Base-by-base conservation (phyloP, 2,888 invertebrate genomes). In the Netelia melanura region DNA sequence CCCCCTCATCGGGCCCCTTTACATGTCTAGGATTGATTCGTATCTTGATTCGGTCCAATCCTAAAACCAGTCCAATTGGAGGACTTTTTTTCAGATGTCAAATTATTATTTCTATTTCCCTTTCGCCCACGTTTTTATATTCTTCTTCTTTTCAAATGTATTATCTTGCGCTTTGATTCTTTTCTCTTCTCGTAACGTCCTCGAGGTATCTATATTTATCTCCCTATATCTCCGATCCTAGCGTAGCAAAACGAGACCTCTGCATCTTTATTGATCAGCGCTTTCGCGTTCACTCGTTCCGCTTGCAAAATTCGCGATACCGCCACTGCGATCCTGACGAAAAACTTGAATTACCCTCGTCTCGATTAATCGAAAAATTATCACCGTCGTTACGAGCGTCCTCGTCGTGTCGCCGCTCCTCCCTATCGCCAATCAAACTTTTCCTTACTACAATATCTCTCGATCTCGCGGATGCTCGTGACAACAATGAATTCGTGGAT, bases 1-100 rank as follows among this genome's bases (percentile, higher is more conserved):
- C 90, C 90, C 90, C 86, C 80, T 77, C 17, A 44, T 48, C 86
- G 88, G 89, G 87, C 88, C 90, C 87, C 89, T 65, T 87, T 89
- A 90, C 90, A 90, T 90, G 86, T 89, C 90, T 71, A 74, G 70
- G 80, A 71, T 11, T 9, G 14, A 48, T 48, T 48, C 48, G 14
- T 11, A 48, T 48, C 14, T 11, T 10, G 11, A 6, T 48, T 48
- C 30, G 30, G 2, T 48, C 14, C 14, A 14, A 11, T 48, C 14
- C 48, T 48, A 48, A 48, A 48, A 48, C 11, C 38, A 11, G 48
- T 48, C 48, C 11, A 48, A 14, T 8, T 48, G 2, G 48, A 48
- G 14, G 48, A 14, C 11, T 56, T 21, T 56, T 56, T 56, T 21
- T 56, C 38, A 6, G 5, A 38, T 6, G 6, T 1, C 38, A 38